Base-by-base conservation (phyloP, 2,888 invertebrate genomes). In the Tenodera sinensis region DNA sequence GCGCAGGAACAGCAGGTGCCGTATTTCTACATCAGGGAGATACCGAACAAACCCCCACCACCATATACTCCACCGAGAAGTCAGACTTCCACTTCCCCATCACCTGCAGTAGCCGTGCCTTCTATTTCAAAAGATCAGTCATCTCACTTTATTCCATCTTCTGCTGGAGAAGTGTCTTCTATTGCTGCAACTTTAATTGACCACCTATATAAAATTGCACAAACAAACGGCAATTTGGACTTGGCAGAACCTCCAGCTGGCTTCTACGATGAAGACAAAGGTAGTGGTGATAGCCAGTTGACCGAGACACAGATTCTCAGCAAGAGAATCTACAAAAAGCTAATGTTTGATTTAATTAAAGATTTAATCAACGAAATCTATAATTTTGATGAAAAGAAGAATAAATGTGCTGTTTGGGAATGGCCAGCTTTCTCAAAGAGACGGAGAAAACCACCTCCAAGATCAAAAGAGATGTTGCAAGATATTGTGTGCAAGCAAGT, bases 21-120 rank as follows among this genome's bases (percentile, higher is more conserved):
- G 84, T 95, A 94, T 92, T 93, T 93, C 91, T 96, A 94, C 92
- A 93, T 95, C 84, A 93, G 96, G 85, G 96, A 96, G 93, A 96
- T 96, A 90, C 96, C 96, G 8, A 96, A 96, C 92, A 96, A 96
- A 92, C 96, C 96, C 15, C 96, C 97, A 2, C 96, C 97, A 0
- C 96, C 97, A 0, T 97, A 97, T 93, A 96, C 95, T 0, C 96
- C 96, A 12, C 96, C 91, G 92, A 2, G 92, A 93, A 28, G 92
- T 92, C 83, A 92, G 93, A 8, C 92, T 92, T 14, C 92, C 92
- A 34, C 91, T 92, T 30, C 92, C 92, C 87, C 92, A 93, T 85
- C 92, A 92, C 20, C 93, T 94, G 28, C 92, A 94, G 25, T 94
- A 94, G 1, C 92, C 93, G 42, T 14, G 25, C 30, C 2, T 1